phyloP scores from a whole-genome alignment of 2,113 vertebrate species.

The Pimephales promelas region DNA sequence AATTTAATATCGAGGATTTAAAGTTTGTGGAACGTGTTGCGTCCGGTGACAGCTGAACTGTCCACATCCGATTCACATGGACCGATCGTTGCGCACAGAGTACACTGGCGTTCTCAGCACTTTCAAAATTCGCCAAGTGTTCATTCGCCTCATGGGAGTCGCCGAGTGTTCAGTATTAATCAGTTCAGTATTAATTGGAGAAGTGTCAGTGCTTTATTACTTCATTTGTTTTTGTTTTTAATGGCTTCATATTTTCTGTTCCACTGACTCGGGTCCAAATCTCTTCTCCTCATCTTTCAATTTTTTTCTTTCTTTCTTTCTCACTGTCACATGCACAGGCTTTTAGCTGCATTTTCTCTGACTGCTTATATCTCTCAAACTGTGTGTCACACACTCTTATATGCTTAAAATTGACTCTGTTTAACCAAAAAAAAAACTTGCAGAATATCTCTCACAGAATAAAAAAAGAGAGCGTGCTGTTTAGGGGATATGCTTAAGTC shows the following conservation, averaged over 20 bases:
- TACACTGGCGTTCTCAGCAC: no score
- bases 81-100: no score
- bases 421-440: neutral
- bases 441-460: neutral
- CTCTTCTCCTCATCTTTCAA: neutral
- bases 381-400: neutral
- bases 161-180: neutral
- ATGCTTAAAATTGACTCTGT: neutral
- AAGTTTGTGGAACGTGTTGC: no score
- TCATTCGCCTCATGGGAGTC: neutral
- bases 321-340: neutral
- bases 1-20: no score
- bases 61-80: no score
- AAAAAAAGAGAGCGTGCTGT: neutral
- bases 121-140: no score
- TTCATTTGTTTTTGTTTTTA: neutral
- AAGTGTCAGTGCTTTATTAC: conserved; percentile 45
- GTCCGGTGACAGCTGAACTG: no score
- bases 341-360: conserved; percentile 43
- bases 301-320: neutral
- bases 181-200: no score
- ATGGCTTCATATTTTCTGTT: neutral
- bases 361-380: conserved; percentile 14
- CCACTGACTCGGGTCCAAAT: neutral
- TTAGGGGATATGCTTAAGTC: conserved; percentile 66